Evolutionary conservation across 2,888 invertebrate species (phyloP).

Genomic region (Aethes cnicana): DNA sequence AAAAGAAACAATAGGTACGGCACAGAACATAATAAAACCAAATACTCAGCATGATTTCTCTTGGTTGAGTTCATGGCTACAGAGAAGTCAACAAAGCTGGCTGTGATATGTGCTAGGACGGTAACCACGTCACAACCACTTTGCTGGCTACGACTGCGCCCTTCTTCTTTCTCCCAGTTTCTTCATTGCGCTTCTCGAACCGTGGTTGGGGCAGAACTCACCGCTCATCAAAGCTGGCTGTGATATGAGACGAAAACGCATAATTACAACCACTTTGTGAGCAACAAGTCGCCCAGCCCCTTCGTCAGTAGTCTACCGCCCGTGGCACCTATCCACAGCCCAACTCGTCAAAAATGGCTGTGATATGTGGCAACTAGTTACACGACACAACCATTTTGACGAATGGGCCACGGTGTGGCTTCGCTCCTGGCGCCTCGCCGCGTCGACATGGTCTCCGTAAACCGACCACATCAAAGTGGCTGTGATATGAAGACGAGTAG

Average conservation of each 20-base stretch:
- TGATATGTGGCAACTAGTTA: conserved; percentile 88
- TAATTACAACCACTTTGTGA: conserved; percentile 95
- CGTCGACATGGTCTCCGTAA: conserved; percentile 59
- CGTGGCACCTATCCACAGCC: conserved; percentile 80
- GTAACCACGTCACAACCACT: conserved; percentile 92
- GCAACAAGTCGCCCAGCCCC: conserved; percentile 72
- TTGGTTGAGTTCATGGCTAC: conserved; percentile 44
- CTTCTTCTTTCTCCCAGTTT: conserved; percentile 5
- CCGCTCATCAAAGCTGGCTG: conserved; percentile 99
- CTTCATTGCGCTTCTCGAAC: background rate
- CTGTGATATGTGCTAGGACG: conserved; percentile 92
- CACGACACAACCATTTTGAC: conserved; percentile 92
- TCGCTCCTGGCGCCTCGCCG: conserved; percentile 3
- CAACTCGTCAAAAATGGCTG: conserved; percentile 98
- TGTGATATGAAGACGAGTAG: conserved; percentile 91
- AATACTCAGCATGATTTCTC: background rate
- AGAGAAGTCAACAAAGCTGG: conserved; percentile 92
- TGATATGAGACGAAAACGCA: conserved; percentile 91
- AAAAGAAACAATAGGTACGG: too few species aligned
- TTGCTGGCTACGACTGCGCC: conserved; percentile 82
- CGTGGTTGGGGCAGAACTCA: conserved; percentile 35
- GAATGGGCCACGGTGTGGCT: conserved; percentile 76
- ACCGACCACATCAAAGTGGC: conserved; percentile 98
- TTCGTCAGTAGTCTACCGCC: conserved; percentile 17
- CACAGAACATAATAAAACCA: background rate